Percentiles rank a stretch among this genome's conserved stretches.
phyloP scores from a whole-genome alignment of 2,888 invertebrate genomes.

The Ichneumoninae sp. region DNA sequence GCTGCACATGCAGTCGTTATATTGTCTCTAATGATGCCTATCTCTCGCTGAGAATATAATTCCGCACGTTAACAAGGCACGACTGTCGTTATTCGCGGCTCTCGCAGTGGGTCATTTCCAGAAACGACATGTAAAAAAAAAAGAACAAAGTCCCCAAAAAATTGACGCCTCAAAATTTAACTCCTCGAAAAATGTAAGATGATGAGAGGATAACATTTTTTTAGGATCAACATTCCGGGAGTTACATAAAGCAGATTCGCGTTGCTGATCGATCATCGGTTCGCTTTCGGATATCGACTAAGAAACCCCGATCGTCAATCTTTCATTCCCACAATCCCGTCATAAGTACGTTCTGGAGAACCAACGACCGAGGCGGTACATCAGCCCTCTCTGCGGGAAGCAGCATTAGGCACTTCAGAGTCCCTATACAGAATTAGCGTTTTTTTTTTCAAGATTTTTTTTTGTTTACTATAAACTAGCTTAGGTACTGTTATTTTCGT shows the following conservation, averaged over 20 bases:
- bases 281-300: not conserved
- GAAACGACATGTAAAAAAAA: not conserved
- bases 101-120: conserved; percentile 7
- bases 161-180: not conserved
- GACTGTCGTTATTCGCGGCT: conserved; percentile 35
- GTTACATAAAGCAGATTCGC: not conserved
- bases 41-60: conserved; percentile 44
- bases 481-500: conserved; percentile 66
- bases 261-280: conserved; percentile 32
- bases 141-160: not conserved
- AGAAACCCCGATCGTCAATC: conserved; percentile 1
- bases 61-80: conserved; percentile 30
- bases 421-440: conserved; percentile 49
- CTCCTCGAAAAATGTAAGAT: not conserved
- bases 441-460: not conserved
- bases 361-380: conserved; percentile 44
- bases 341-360: conserved; percentile 60
- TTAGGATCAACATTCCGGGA: not conserved
- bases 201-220: not conserved
- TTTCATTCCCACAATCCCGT: conserved; percentile 4
- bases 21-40: conserved; percentile 60
- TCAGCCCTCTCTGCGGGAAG: conserved; percentile 33
- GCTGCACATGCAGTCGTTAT: conserved; percentile 33
- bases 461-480: conserved; percentile 52
- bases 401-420: conserved; percentile 63